Percentiles rank a stretch among this genome's conserved stretches.
phyloP scores from a whole-genome alignment of 2,113 vertebrate species.

The Dascyllus trimaculatus region DNA sequence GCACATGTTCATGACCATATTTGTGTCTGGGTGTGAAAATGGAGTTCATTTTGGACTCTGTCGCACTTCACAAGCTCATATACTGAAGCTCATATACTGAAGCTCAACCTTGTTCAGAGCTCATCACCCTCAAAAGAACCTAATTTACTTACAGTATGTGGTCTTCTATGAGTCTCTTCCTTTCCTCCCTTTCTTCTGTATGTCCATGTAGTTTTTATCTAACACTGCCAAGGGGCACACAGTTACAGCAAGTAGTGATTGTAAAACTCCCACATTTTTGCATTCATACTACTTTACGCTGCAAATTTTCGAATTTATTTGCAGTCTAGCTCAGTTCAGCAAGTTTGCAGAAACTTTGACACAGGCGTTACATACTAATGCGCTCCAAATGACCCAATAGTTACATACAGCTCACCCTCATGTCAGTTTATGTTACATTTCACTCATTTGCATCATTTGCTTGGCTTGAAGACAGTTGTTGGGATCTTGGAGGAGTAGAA shows the following conservation, averaged over 20 bases:
- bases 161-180: neutral
- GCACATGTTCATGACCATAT: slow-evolving; percentile 52
- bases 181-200: neutral
- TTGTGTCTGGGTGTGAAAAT: slow-evolving; percentile 40
- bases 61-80: slow-evolving; percentile 1
- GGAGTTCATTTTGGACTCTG: slow-evolving; percentile 18
- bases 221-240: neutral
- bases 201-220: slow-evolving; percentile 22
- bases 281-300: slow-evolving; percentile 2
- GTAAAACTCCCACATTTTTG: neutral
- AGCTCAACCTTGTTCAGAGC: slow-evolving; percentile 16
- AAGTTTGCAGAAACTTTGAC: slow-evolving; percentile 12
- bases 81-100: too few relatives aligned
- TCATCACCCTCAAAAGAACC: neutral
- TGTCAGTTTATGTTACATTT: slow-evolving; percentile 25
- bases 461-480: neutral
- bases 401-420: slow-evolving; percentile 2
- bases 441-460: slow-evolving; percentile 5
- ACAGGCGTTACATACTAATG: neutral
- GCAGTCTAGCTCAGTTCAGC: slow-evolving; percentile 15
- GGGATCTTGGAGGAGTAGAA: neutral
- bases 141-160: neutral
- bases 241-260: neutral
- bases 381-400: slow-evolving; percentile 4
- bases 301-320: neutral